phyloP scores from a whole-genome alignment of 2,113 vertebrate species.

The Calyptommatus sinebrachiatus region DNA sequence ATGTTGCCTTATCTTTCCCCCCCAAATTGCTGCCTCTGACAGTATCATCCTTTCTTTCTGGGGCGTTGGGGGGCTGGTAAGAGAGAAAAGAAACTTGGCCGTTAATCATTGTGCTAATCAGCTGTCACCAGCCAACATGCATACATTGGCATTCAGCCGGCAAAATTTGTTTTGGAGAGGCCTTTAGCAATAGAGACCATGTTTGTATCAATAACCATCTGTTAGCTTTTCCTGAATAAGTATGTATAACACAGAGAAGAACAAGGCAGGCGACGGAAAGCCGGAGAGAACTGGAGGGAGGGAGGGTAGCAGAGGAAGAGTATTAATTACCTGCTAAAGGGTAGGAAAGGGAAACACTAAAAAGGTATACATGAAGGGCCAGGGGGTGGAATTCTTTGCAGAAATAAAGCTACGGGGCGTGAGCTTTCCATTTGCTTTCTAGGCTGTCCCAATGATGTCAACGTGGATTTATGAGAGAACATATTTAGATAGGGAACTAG shows the following conservation, averaged over 20 bases:
- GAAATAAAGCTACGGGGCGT: neutral
- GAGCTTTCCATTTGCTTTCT: neutral
- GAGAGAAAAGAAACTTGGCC: slow-evolving; percentile 47
- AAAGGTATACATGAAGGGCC: neutral
- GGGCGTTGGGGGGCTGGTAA: too few species aligned
- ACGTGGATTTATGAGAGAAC: neutral
- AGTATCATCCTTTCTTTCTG: slow-evolving; percentile 42
- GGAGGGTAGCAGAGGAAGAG: slow-evolving; percentile 23
- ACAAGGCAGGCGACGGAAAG: slow-evolving; percentile 43
- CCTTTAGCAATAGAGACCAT: slow-evolving; percentile 65
- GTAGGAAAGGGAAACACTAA: too few species aligned
- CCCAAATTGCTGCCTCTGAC: slow-evolving; percentile 68
- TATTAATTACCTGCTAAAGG: neutral
- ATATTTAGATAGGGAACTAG: neutral
- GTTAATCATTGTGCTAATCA: slow-evolving; percentile 74
- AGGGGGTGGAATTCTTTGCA: neutral
- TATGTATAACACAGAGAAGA: slow-evolving; percentile 57
- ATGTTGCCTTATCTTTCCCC: slow-evolving; percentile 78
- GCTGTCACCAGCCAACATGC: slow-evolving; percentile 76
- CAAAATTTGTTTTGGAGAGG: slow-evolving; percentile 63
- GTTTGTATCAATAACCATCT: slow-evolving; percentile 70
- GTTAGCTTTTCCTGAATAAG: slow-evolving; percentile 56
- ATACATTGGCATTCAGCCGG: slow-evolving; percentile 78
- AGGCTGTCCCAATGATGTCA: neutral
- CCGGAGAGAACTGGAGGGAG: neutral